Evolutionary conservation across 2,113 vertebrate genomes (phyloP).

Genomic region (Lycaon pictus): DNA sequence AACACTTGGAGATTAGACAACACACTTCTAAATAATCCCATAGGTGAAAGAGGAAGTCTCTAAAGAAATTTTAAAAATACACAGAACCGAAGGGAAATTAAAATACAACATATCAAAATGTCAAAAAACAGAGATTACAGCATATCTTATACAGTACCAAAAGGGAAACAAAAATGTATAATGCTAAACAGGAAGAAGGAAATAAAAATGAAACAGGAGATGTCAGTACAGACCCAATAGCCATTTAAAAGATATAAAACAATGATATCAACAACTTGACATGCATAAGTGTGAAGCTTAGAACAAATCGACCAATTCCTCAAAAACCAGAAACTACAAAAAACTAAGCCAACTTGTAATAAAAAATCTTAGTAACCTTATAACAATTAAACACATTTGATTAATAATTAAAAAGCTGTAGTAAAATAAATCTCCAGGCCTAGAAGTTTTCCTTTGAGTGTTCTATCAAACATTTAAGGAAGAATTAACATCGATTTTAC

Average conservation of each 20-base stretch:
- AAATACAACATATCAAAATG: neutral
- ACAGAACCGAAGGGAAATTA: neutral
- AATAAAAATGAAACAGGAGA: neutral
- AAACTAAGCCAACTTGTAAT: neutral
- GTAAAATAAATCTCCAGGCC: neutral
- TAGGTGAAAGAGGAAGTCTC: neutral
- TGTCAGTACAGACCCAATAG: neutral
- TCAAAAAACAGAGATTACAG: neutral
- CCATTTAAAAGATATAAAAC: neutral
- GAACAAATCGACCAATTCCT: neutral
- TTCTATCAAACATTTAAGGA: neutral
- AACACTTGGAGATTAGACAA: neutral
- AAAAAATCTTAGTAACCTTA: neutral
- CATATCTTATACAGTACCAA: neutral
- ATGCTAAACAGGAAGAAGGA: neutral
- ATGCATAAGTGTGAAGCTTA: neutral
- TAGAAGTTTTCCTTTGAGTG: neutral
- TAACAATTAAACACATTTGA: neutral
- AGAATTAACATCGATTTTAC: neutral
- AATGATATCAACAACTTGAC: neutral
- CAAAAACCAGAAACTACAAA: neutral
- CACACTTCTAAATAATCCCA: neutral
- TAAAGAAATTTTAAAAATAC: neutral
- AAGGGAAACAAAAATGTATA: neutral
- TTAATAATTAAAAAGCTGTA: neutral